Base-by-base conservation (phyloP, 2,113 vertebrate species). In the Uria lomvia region DNA sequence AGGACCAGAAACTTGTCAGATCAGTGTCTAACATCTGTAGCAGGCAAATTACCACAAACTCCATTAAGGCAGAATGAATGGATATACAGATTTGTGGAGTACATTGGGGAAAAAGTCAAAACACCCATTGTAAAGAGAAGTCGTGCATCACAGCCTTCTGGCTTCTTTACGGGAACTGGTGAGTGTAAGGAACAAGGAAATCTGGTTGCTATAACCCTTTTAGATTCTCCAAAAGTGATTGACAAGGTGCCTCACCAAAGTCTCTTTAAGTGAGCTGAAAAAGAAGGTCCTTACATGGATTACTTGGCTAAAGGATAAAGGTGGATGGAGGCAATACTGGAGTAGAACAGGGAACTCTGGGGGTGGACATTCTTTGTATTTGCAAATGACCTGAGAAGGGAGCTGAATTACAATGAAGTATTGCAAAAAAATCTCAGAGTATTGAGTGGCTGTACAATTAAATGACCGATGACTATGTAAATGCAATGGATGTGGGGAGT, bases 341-440 rank as follows among this genome's bases (percentile, higher is more conserved):
- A 49, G n/a, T 36, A 1, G 1, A 32, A 20, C 8, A 15, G 60
- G 30, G 34, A 40, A 13, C 49, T n/a, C 70, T 65, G 62, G 40
- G 40, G 17, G n/a, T 8, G 12, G 32, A 11, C 0, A 1, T 11
- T 12, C 1, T 73, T 70, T 62, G 43, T 30, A 2, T 66, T 88
- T 78, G 12, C n/a, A 19, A 62, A 10, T 6, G 6, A 27, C 11
- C 36, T 40, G 60, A 70, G 55, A 88, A 88, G 22, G 14, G 58
- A 75, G n/a, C 53, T 49, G 67, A 84, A 3, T 73, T 42, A 36
- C 22, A 88, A 20, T 53, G 52, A 52, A 86, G 4, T 34, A 30
- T 5, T 50, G 42, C 12, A 50, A 38, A 55, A 85, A 10, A 34
- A 34, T 22, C 38, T 59, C 5, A 5, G 32, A 17, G 15, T 9